Conservation (phyloP, 2,797 vertebrate genomes). For the Hemitrygon akajei region DNA sequence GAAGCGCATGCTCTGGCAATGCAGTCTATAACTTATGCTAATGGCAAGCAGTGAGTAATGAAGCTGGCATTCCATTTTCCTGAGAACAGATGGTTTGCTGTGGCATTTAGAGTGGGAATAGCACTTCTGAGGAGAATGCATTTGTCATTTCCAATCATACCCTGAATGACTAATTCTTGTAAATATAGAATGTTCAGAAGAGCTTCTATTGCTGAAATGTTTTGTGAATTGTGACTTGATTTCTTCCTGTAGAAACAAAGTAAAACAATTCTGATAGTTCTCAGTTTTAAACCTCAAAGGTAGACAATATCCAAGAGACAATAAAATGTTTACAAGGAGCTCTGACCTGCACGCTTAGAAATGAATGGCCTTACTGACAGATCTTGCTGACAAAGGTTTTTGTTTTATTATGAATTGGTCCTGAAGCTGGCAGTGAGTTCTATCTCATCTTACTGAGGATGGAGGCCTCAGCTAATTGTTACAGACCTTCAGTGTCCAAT, state of each 20-base stretch:
- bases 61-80: slow-evolving; percentile 49
- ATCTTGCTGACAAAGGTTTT: not conserved
- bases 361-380: not conserved
- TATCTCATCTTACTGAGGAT: not conserved
- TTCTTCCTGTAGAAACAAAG: not conserved
- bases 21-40: slow-evolving; percentile 56
- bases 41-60: slow-evolving; percentile 57
- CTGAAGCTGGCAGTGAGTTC: not conserved
- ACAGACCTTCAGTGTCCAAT: not conserved
- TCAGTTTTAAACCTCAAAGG: not conserved
- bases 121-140: slow-evolving; percentile 21
- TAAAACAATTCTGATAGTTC: not conserved
- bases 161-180: slow-evolving; percentile 20
- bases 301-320: not conserved
- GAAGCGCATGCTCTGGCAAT: slow-evolving; percentile 13
- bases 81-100: slow-evolving; percentile 53
- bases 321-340: not conserved
- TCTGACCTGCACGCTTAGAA: not conserved
- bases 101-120: slow-evolving; percentile 45
- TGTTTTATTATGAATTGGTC: not conserved
- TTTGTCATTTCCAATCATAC: slow-evolving; percentile 37
- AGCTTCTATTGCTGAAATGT: not conserved
- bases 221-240: not conserved
- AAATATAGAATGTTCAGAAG: slow-evolving; percentile 7
- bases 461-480: not conserved